Evolutionary conservation across 2,888 invertebrate species (phyloP).

Genomic region (Coenonympha arcania): DNA sequence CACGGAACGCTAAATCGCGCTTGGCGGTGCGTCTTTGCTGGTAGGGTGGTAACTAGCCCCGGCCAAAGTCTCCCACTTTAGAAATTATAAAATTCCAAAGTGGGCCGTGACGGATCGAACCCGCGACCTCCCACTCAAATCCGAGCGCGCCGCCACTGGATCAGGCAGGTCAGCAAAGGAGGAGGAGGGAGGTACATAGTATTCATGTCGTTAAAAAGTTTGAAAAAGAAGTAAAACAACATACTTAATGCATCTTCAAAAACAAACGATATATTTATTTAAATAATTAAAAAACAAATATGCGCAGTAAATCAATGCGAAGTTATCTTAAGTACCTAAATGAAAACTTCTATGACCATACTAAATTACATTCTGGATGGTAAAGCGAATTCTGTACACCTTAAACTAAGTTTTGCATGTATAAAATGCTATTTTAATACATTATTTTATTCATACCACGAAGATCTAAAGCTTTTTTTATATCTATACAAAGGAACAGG

Average conservation of each 20-base stretch:
- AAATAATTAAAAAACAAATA: constrained; percentile 44
- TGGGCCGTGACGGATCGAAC: no score
- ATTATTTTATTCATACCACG: constrained; percentile 9
- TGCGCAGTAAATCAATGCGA: constrained; percentile 42
- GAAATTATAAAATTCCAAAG: no score
- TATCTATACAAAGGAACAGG: constrained; percentile 24
- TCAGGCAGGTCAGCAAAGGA: no score
- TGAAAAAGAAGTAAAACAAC: constrained; percentile 30
- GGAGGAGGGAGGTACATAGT: no score
- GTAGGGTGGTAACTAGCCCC: no score
- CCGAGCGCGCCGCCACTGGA: no score
- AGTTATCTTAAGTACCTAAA: constrained; percentile 46
- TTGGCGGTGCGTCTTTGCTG: no score
- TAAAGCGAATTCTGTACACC: constrained; percentile 37
- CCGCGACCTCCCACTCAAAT: no score
- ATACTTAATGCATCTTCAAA: constrained; percentile 33
- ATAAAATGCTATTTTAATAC: constrained; percentile 33
- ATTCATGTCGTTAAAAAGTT: neutral
- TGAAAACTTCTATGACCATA: constrained; percentile 35
- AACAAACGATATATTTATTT: constrained; percentile 60
- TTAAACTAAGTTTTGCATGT: constrained; percentile 26
- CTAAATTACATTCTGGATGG: constrained; percentile 33
- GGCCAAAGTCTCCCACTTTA: no score
- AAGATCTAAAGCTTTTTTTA: constrained; percentile 21
- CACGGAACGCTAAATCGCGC: no score